phyloP scores from a whole-genome alignment of 1,140 invertebrate genomes.

The Meteorus sp. region DNA sequence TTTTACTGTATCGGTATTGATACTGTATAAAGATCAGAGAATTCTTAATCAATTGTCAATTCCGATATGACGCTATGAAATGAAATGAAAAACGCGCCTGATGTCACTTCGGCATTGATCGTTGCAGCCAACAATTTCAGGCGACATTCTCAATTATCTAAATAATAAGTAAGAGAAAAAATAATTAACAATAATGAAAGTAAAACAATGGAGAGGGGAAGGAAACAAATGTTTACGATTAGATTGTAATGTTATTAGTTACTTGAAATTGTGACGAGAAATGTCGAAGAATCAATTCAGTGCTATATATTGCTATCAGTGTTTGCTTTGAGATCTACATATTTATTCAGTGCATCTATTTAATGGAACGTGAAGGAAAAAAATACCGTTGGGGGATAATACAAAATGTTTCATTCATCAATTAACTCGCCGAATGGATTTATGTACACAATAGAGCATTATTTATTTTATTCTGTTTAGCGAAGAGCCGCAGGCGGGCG shows the following conservation, averaged over 20 bases:
- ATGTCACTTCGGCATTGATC: too few species aligned
- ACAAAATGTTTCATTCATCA: neutral
- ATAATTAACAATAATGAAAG: neutral
- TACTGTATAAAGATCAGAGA: too few species aligned
- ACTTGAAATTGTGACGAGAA: slow-evolving; percentile 21
- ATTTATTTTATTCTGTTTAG: slow-evolving; percentile 14
- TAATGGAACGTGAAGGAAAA: too few species aligned
- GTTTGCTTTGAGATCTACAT: too few species aligned
- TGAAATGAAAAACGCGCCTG: too few species aligned
- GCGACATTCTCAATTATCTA: neutral
- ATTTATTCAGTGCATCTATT: too few species aligned
- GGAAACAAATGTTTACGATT: neutral
- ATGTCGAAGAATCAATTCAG: too few species aligned
- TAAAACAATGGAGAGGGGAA: neutral
- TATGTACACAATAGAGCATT: slow-evolving; percentile 5
- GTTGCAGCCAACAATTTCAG: slow-evolving; percentile 16
- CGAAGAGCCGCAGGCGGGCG: slow-evolving; percentile 14
- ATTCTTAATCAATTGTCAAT: neutral
- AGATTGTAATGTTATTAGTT: neutral
- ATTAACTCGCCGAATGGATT: neutral
- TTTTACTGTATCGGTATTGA: too few species aligned
- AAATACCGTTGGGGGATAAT: too few species aligned
- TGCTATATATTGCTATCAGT: too few species aligned
- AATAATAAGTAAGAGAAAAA: neutral
- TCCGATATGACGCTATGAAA: neutral